phyloP scores from a whole-genome alignment of 2,113 vertebrate genomes.

The Opisthocomus hoazin region DNA sequence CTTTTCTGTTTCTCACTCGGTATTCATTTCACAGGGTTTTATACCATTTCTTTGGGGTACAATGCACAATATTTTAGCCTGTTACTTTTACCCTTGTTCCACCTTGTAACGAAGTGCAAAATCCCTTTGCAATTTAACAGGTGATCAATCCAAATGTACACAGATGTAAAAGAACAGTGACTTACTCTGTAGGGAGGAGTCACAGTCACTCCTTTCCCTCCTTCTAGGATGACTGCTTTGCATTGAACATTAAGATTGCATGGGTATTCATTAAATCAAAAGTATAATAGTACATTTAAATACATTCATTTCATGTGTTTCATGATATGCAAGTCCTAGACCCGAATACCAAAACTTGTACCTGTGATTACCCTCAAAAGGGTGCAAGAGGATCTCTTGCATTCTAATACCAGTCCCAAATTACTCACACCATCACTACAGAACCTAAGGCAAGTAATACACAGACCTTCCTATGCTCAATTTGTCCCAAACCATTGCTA shows the following conservation, averaged over 20 bases:
- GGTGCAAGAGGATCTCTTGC: background rate
- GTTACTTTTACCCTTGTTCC: background rate
- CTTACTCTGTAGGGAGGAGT: background rate
- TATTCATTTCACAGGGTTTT: background rate
- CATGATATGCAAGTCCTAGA: background rate
- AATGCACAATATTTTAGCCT: background rate
- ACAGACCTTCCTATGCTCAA: no score
- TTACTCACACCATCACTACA: no score
- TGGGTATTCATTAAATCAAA: background rate
- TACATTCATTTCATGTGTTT: background rate
- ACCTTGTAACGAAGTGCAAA: background rate
- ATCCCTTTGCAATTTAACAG: background rate
- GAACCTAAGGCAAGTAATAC: background rate
- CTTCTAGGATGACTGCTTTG: background rate
- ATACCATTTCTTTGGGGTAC: background rate
- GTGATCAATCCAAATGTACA: no score
- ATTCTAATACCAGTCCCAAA: background rate
- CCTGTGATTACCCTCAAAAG: background rate
- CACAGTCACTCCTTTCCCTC: background rate
- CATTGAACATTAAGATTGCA: background rate
- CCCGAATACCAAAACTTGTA: background rate
- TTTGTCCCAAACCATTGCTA: no score
- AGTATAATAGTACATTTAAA: background rate
- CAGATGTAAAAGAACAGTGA: background rate
- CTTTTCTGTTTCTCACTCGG: no score